phyloP scores from a whole-genome alignment of 2,888 invertebrate species.

The Drosophila monieri region DNA sequence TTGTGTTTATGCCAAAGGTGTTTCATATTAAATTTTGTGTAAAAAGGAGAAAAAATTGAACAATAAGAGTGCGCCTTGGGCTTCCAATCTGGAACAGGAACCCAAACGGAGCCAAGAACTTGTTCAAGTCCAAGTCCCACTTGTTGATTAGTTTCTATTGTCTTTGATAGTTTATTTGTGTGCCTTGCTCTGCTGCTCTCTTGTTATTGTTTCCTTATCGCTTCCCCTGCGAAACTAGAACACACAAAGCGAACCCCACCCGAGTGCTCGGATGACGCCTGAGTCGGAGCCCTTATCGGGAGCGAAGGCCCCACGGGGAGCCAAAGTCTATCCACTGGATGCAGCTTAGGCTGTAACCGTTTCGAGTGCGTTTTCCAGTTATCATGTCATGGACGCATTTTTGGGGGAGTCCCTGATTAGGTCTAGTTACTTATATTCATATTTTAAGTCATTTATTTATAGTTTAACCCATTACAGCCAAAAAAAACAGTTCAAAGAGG shows the following conservation, averaged over 20 bases:
- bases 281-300: conserved; percentile 12
- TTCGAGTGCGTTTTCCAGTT: conserved; percentile 2
- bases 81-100: conserved; percentile 34
- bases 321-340: conserved; percentile 9
- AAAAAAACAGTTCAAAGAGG: too few species aligned
- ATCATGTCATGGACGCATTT: neutral
- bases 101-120: conserved; percentile 16
- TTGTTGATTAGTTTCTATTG: conserved; percentile 18
- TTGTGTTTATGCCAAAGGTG: conserved; percentile 10
- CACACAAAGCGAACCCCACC: conserved; percentile 20
- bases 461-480: too few species aligned
- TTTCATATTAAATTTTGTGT: neutral
- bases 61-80: conserved; percentile 28
- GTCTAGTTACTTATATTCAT: too few species aligned
- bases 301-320: conserved; percentile 18
- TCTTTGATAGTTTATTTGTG: conserved; percentile 14
- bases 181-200: conserved; percentile 17
- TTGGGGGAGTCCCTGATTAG: conserved; percentile 15
- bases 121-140: conserved; percentile 17
- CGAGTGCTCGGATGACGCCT: conserved; percentile 19
- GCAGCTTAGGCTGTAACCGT: neutral
- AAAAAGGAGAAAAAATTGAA: conserved; percentile 31
- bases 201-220: conserved; percentile 45
- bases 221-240: conserved; percentile 23
- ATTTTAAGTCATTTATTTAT: too few species aligned